Evolutionary conservation across 2,113 vertebrate genomes (phyloP).

Genomic region (Psilopsiagon aymara): DNA sequence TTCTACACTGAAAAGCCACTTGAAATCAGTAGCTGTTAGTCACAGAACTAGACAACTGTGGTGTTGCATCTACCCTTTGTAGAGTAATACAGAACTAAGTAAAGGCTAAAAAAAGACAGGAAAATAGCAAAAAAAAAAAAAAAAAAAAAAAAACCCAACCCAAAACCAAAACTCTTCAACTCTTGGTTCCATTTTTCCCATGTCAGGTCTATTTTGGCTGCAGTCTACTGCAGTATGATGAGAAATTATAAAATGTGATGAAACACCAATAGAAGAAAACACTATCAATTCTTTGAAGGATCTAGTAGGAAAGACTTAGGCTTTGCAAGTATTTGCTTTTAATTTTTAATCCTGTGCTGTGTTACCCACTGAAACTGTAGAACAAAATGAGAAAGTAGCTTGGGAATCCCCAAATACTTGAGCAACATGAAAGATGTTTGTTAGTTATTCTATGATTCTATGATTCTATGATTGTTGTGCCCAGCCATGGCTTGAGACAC

Average conservation of each 20-base stretch:
- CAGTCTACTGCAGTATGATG: not conserved
- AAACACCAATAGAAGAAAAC: not conserved
- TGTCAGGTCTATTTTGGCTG: not conserved
- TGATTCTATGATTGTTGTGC: not conserved
- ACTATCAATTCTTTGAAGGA: not conserved
- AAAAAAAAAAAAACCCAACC: too few species aligned
- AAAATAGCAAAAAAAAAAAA: too few species aligned
- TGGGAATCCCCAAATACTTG: not conserved
- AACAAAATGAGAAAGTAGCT: not conserved
- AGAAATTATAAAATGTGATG: not conserved
- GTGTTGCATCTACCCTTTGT: not conserved
- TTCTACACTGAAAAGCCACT: not conserved
- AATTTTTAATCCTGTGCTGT: not conserved
- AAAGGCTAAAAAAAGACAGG: not conserved
- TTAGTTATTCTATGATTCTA: too few species aligned
- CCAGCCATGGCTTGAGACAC: not conserved
- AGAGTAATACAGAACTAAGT: not conserved
- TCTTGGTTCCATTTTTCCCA: not conserved
- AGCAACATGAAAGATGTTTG: not conserved
- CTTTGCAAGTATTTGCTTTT: not conserved
- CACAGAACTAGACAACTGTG: not conserved
- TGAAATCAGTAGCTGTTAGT: not conserved
- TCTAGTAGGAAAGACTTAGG: not conserved
- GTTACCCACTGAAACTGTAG: not conserved
- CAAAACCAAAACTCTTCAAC: too few species aligned